Evolutionary conservation across 2,113 vertebrate species (phyloP), one percentile per base, ranked within the genome.

Genomic region (Leptodactylus fuscus): DNA sequence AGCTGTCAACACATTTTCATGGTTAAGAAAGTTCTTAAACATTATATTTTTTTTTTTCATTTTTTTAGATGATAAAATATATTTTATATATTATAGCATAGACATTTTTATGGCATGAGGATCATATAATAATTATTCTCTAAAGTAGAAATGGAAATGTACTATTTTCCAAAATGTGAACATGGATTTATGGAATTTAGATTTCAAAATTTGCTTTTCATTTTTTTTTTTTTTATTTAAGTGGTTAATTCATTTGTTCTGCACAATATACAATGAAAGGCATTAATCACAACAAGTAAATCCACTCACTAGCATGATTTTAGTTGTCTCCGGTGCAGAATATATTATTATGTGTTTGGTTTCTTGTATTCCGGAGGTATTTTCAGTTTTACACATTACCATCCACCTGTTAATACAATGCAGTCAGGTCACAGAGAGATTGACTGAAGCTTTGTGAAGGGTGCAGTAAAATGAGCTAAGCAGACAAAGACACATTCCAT

Each of bases 321-420:
- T 44, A 38, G 81, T 73, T 71, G 60, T 53, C 46, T 60, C 8
- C 38, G 38, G 41, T 69, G 53, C 10, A 60, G 58, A 48, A 27
- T 62, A 24, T 83, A 62, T 83, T 32, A 83, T 83, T 73, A 82
- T 75, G 49, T 41, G 11, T 36, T 75, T 48, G 71, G 36, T 75
- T 82, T 60, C 53, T 48, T 62, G 53, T 75, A 73, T 75, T 75
- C 60, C 15, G 5, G 79, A 81, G 60, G 79, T 81, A 69, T 81
- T 81, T 44, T 41, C 51, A 58, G 51, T 74, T 62, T 48, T 60
- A 62, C 48, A 62, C 82, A 75, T 65, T 34, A 18, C 73, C 82
- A 85, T 78, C 58, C 83, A 80, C 83, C 75, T 79, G 75, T 38
- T 67, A 79, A 34, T 70, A 80, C 83, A 80, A 80, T 85, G 60